Evolutionary conservation across 2,888 invertebrate species (phyloP), one percentile per base, ranked within the genome.

Genomic region (Synergus japonicus): DNA sequence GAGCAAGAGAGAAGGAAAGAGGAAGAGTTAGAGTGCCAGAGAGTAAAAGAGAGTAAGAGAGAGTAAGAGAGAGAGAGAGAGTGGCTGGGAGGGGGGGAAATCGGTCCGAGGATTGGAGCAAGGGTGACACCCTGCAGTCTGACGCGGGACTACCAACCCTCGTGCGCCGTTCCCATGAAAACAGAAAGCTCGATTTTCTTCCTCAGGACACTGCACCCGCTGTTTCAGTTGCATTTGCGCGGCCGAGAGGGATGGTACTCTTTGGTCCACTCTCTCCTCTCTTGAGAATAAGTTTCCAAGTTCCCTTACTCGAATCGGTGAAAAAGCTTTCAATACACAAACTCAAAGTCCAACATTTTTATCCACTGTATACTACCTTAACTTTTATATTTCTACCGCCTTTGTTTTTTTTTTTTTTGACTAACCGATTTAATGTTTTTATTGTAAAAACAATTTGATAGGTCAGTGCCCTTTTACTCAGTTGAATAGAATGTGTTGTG

Each of bases 71-170:
- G 64, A 44, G 73, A 73, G 69, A 77, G 65, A 77, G 78, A 76
- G 78, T 78, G 73, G 77, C 79, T 67, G 79, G 79, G 82, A 81
- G 83, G 76, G 83, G 81, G 79, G 80, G 83, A 83, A 82, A 83
- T 67, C 73, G 84, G 81, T 79, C 77, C 83, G 82, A 83, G 83
- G 85, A 77, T 77, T 78, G 67, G 18, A 76, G 49, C 87, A 86
- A 90, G 90, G 91, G 91, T 90, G 91, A 91, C 92, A 92, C 91
- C 91, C 92, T 91, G 91, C 91, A 91, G 92, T 92, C 91, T 87
- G 88, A 88, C 89, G 90, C 90, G 91, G 90, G 90, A 89, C 87
- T 88, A 87, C 86, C 85, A 87, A 85, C 86, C 87, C 88, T 86
- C 87, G 87, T 80, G 79, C 76, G 63, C 80, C 80, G 83, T 82